phyloP scores from a whole-genome alignment of 2,888 invertebrate species.

The Clistopyga incitator region DNA sequence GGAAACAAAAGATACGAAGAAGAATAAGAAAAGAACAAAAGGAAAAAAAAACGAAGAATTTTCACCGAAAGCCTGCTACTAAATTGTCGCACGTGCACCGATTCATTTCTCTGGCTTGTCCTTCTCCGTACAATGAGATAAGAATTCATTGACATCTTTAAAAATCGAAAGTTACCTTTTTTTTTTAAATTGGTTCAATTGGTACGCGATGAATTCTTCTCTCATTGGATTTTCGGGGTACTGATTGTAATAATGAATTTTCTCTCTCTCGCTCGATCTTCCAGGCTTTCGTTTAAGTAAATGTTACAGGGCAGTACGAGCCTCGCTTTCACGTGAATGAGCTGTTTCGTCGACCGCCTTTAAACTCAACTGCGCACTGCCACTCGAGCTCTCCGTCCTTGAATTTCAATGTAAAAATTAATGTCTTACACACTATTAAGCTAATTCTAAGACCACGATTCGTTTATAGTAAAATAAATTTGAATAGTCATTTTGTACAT shows the following conservation, averaged over 20 bases:
- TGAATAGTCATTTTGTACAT: slow-evolving; percentile 77
- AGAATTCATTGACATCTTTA: neutral
- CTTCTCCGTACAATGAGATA: neutral
- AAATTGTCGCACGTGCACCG: neutral
- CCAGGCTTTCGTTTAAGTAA: slow-evolving; percentile 55
- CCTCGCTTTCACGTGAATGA: slow-evolving; percentile 28
- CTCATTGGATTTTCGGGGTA: slow-evolving; percentile 9
- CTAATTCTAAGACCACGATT: slow-evolving; percentile 62
- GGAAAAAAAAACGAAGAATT: slow-evolving; percentile 17
- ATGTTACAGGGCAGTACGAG: slow-evolving; percentile 58
- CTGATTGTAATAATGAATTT: slow-evolving; percentile 21
- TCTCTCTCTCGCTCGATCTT: slow-evolving; percentile 25
- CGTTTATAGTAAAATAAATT: slow-evolving; percentile 76
- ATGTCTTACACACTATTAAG: slow-evolving; percentile 61
- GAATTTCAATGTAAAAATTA: slow-evolving; percentile 66
- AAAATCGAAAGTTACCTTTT: neutral
- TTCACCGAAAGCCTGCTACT: slow-evolving; percentile 19
- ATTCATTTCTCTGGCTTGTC: neutral
- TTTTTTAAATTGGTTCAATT: slow-evolving; percentile 35
- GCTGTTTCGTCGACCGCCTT: neutral
- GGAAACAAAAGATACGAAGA: slow-evolving; percentile 16
- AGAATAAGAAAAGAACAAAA: too few species aligned
- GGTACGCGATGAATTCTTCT: slow-evolving; percentile 24
- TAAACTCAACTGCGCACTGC: slow-evolving; percentile 40
- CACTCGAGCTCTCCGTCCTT: slow-evolving; percentile 36